Percentiles rank a stretch among this genome's conserved stretches.
Conservation (phyloP, 2,797 vertebrate genomes). For the Lagorchestes hirsutus region DNA sequence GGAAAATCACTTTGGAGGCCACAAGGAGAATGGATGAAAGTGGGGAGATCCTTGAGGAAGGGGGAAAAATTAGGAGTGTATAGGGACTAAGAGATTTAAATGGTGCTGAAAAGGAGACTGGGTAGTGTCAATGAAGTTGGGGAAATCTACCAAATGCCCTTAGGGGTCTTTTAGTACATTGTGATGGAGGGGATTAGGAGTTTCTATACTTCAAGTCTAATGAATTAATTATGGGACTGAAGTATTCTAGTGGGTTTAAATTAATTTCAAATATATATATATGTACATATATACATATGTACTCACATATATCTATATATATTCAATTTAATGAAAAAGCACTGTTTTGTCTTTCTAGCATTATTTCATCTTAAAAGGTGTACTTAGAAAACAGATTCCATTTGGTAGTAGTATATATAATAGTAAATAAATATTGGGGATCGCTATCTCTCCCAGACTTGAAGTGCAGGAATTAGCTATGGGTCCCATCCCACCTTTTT, state of each 20-base stretch:
- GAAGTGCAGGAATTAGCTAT: not conserved
- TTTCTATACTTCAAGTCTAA: not conserved
- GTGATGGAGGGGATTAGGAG: not conserved
- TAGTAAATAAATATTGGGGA: not conserved
- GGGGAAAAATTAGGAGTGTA: not conserved
- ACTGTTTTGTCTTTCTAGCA: not conserved
- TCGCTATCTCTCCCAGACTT: not conserved
- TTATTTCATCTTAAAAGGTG: conserved; percentile 41
- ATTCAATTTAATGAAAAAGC: not conserved
- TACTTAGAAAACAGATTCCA: conserved; percentile 43
- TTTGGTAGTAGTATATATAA: not conserved
- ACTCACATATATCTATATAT: too few species aligned
- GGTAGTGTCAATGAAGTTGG: not conserved
- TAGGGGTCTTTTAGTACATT: not conserved
- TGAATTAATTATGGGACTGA: not conserved
- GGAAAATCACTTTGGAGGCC: not conserved
- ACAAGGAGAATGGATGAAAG: not conserved
- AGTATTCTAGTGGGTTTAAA: not conserved
- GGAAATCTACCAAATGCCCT: not conserved
- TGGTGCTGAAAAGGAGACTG: not conserved
- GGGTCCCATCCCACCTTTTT: not conserved
- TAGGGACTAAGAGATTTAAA: not conserved
- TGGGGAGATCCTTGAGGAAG: not conserved
- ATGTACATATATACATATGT: not conserved
- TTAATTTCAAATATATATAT: not conserved